These are phyloP conservation scores for Spicauda simplicius DNA, from an alignment of 2,888 invertebrate species.

Conservation along the genomic window DNA sequence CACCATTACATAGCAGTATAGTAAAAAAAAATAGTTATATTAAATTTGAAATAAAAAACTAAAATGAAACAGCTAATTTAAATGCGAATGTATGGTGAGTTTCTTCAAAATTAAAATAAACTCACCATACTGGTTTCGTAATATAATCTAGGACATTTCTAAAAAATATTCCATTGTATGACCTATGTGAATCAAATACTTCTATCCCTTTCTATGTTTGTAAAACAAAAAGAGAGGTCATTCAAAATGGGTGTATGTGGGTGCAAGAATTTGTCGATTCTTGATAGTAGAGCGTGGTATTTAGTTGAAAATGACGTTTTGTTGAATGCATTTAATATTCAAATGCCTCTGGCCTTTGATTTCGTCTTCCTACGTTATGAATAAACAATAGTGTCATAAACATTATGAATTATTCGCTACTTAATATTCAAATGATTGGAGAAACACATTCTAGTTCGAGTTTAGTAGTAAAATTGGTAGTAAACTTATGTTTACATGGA, in stretches of 20 bases:
- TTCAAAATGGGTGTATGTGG: slow-evolving; percentile 27
- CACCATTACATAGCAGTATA: no score
- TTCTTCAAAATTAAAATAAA: no score
- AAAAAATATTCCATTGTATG: background rate
- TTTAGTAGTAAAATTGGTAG: background rate
- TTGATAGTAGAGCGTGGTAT: slow-evolving; percentile 16
- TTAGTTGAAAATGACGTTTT: slow-evolving; percentile 27
- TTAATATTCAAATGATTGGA: slow-evolving; percentile 20
- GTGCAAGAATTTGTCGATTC: slow-evolving; percentile 31
- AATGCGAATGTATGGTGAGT: no score
- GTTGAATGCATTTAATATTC: slow-evolving; percentile 26
- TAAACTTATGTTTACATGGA: no score
- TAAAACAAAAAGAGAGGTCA: slow-evolving; percentile 9
- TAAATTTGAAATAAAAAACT: no score
- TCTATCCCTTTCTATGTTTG: background rate
- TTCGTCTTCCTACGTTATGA: slow-evolving; percentile 24
- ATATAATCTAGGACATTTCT: slow-evolving; percentile 6
- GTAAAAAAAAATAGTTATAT: no score
- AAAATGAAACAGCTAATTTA: no score
- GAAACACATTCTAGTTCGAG: background rate
- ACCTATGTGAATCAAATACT: slow-evolving; percentile 4
- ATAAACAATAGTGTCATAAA: slow-evolving; percentile 33
- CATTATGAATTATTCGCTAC: slow-evolving; percentile 20
- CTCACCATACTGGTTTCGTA: no score
- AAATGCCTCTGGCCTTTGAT: slow-evolving; percentile 23